These are phyloP conservation scores for Perizoma affinitatum DNA, from an alignment of 2,888 invertebrate genomes.

Conservation along the genomic window DNA sequence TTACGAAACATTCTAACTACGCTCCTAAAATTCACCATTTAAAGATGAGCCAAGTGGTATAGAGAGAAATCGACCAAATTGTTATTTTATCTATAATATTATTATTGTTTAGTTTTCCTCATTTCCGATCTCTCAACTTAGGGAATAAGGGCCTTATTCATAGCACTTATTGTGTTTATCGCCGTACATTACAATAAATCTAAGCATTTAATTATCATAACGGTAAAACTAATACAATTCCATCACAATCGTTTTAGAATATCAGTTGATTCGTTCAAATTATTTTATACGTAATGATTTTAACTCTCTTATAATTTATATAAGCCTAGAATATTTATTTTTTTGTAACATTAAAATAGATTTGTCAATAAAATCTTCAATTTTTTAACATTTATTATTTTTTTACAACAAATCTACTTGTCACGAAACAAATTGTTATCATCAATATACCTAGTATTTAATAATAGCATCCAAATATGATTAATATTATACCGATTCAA, in stretches of 20 bases:
- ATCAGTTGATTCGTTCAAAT: constrained; percentile 79
- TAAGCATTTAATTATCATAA: constrained; percentile 53
- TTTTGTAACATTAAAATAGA: constrained; percentile 69
- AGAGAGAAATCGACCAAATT: too few relatives aligned
- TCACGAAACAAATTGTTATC: neutral
- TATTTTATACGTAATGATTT: constrained; percentile 36
- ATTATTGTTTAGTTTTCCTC: neutral
- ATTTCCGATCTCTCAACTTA: neutral
- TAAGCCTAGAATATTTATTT: constrained; percentile 28
- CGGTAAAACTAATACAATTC: constrained; percentile 77
- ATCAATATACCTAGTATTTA: neutral
- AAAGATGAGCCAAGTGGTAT: too few relatives aligned
- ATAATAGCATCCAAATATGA: constrained; percentile 3
- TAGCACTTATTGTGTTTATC: constrained; percentile 13
- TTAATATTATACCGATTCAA: neutral
- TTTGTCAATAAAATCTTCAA: constrained; percentile 81
- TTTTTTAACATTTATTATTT: constrained; percentile 51
- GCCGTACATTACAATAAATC: constrained; percentile 42
- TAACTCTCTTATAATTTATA: constrained; percentile 30
- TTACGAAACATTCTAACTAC: constrained; percentile 7
- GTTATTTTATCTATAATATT: too few relatives aligned
- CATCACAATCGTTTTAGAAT: constrained; percentile 84
- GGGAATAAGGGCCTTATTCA: neutral
- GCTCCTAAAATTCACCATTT: neutral
- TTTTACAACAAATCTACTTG: neutral